Evolutionary conservation across 2,113 vertebrate genomes (phyloP), one percentile per base, ranked within the genome.

Genomic region (Rana temporaria): DNA sequence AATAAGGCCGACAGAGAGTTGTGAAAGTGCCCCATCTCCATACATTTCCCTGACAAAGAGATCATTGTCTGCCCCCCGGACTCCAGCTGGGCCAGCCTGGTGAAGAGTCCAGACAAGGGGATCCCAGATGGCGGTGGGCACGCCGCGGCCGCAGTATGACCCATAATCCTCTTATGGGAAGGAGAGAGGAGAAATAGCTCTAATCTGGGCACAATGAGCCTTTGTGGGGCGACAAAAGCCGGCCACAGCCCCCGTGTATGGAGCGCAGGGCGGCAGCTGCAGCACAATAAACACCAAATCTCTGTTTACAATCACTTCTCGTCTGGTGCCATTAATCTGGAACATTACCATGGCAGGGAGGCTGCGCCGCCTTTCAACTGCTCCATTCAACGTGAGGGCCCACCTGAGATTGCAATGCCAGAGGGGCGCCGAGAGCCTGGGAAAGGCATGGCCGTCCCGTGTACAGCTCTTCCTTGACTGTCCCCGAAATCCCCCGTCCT

Each of bases 141-240:
- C 24, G 42, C 24, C 20, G 57, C 73, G 42, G 42, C 73, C 26
- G 48, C 26, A 59, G 42, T 20, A 67, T 17, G 26, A n/a, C 48
- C 18, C 17, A 55, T 79, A 69, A 79, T 79, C 78, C 53, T 57
- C 52, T 79, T 79, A 69, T 79, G 53, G 16, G 32, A 67, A 79
- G 18, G 48, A 78, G 48, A 18, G 6, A 22, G 59, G 18, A 19
- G 42, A 63, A 38, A 76, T 63, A 20, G 32, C 16, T 63, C 42
- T 79, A 69, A 68, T 79, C 65, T 69, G 15, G 14, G 38, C 16
- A 78, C 65, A 79, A 79, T 38, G 30, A 53, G 32, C 19, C 55
- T 79, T 79, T 79, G 22, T 75, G 20, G 42, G 68, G n/a, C 24
- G 20, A 53, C 42, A 53, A 19, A 52, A 20, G 42, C 42, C 24